A percentile compares a stretch with the other conserved stretches of the same genome.
Conservation (phyloP, 2,113 vertebrate genomes). For the Pachypanchax playfairii region DNA sequence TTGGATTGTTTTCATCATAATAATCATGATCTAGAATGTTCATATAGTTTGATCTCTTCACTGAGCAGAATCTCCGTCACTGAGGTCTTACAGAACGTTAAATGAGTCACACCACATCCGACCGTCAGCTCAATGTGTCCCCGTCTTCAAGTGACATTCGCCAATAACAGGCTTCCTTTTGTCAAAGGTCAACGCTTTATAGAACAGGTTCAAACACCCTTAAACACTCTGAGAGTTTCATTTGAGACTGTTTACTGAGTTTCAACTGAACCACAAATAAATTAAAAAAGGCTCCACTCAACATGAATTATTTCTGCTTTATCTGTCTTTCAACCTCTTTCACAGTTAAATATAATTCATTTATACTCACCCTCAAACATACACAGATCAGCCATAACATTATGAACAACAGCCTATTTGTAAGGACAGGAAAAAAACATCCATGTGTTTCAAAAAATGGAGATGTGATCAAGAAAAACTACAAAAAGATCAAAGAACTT, state of each 20-base stretch:
- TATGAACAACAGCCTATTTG: background rate
- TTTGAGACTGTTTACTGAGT: conserved; percentile 3
- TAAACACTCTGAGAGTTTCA: background rate
- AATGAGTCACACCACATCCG: background rate
- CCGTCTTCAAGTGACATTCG: background rate
- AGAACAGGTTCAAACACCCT: background rate
- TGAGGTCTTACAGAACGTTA: background rate
- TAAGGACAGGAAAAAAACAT: no score
- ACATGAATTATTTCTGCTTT: conserved; percentile 9
- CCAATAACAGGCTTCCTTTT: background rate
- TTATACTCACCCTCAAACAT: background rate
- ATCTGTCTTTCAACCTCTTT: conserved; percentile 15
- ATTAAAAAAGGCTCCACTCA: background rate
- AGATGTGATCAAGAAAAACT: no score
- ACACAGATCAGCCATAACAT: background rate
- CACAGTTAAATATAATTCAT: background rate
- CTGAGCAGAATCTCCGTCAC: background rate
- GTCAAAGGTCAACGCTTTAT: background rate
- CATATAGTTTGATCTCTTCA: background rate
- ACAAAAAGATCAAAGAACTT: no score
- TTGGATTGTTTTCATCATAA: no score
- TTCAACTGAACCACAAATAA: conserved; percentile 2
- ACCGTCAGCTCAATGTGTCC: background rate
- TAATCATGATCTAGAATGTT: no score
- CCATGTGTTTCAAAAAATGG: no score